These are phyloP conservation scores for Ypsolopha sequella DNA, from an alignment of 2,888 invertebrate species.

Conservation along the genomic window DNA sequence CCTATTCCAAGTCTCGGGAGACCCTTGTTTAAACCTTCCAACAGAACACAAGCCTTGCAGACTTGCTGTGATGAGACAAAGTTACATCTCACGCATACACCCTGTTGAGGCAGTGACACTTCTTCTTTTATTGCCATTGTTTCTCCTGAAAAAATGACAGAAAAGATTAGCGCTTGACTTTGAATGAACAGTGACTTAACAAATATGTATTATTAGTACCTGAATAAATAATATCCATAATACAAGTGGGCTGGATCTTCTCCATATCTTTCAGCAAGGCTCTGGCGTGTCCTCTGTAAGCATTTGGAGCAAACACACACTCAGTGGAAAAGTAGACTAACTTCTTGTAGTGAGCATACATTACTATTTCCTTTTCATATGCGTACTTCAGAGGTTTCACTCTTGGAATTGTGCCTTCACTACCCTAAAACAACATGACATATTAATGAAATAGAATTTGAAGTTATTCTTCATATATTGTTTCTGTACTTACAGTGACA, in stretches of 20 bases:
- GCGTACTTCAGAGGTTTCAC: slow-evolving; percentile 97
- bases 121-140: slow-evolving; percentile 85
- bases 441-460: slow-evolving; percentile 4
- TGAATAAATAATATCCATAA: slow-evolving; percentile 94
- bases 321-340: slow-evolving; percentile 98
- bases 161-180: not conserved
- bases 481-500: slow-evolving; percentile 75
- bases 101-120: slow-evolving; percentile 84
- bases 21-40: slow-evolving; percentile 96
- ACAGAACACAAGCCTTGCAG: slow-evolving; percentile 95
- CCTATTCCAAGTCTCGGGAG: slow-evolving; percentile 92
- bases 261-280: slow-evolving; percentile 95
- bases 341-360: slow-evolving; percentile 98
- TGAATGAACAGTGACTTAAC: not conserved
- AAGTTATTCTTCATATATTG: slow-evolving; percentile 2
- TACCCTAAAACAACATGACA: slow-evolving; percentile 64
- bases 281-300: slow-evolving; percentile 93
- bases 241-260: slow-evolving; percentile 89
- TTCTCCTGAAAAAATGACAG: slow-evolving; percentile 73
- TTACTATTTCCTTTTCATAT: slow-evolving; percentile 99
- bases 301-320: slow-evolving; percentile 98
- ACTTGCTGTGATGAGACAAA: slow-evolving; percentile 93
- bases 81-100: slow-evolving; percentile 87
- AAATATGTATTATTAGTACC: slow-evolving; percentile 47
- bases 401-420: slow-evolving; percentile 87